phyloP scores from a whole-genome alignment of 2,113 vertebrate species.

The Heterochromis multidens region DNA sequence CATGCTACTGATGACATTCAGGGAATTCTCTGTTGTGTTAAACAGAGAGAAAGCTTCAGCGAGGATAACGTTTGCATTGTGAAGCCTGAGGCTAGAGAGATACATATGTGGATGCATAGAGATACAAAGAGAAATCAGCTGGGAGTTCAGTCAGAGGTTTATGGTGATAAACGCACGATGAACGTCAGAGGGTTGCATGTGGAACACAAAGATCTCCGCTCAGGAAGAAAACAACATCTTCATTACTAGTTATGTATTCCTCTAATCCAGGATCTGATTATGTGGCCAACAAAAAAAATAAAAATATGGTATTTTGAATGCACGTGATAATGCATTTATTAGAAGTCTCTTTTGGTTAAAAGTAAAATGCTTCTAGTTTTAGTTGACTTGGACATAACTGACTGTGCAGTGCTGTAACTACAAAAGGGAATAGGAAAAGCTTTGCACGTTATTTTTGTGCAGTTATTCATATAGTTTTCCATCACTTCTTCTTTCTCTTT shows the following conservation, averaged over 20 bases:
- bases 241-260: background rate
- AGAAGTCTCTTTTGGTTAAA: too few relatives aligned
- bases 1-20: conserved; percentile 1
- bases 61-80: background rate
- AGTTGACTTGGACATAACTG: too few relatives aligned
- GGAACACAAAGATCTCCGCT: background rate
- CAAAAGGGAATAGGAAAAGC: too few relatives aligned
- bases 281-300: too few relatives aligned
- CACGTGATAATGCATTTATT: too few relatives aligned
- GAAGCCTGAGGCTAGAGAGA: conserved; percentile 4
- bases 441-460: too few relatives aligned
- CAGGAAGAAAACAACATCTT: background rate
- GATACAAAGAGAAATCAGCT: background rate
- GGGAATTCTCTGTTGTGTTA: conserved; percentile 23
- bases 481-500: too few relatives aligned
- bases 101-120: background rate
- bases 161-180: background rate
- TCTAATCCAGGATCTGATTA: background rate
- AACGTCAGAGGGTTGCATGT: background rate
- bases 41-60: conserved; percentile 16
- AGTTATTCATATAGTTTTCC: too few relatives aligned
- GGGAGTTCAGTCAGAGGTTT: conserved; percentile 36
- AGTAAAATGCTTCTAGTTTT: too few relatives aligned
- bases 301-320: background rate
- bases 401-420: too few relatives aligned